Base-by-base conservation (phyloP, 2,888 invertebrate species). In the Arctia plantaginis region DNA sequence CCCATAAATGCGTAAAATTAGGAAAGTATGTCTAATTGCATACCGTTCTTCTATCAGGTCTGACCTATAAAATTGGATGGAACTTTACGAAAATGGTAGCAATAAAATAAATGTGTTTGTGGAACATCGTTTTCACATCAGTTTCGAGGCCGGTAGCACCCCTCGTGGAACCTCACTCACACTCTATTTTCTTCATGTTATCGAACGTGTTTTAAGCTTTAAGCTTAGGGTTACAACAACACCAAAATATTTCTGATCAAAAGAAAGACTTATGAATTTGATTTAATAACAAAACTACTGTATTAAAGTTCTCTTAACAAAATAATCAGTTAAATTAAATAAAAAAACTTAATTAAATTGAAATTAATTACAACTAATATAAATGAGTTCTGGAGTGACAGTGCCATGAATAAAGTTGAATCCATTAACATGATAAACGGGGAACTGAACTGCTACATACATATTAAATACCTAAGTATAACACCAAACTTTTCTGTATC, bases 61-160 rank as follows among this genome's bases (percentile, higher is more conserved):
- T 71, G 73, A 73, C 72, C 78, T 67, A 82, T 82, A 81, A 84
- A 87, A 85, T 77, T 82, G 73, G 73, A 76, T 74, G 78, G 78
- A 83, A 83, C 77, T 82, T 84, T 83, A 85, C 83, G 74, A 79
- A 87, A 84, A 87, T 85, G 79, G 83, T 79, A 70, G 87, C 85
- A 87, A 88, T 90, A 89, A 89, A 90, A 89, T 87, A 85, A 88
- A 90, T 87, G 87, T 88, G 85, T 87, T 85, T 86, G 78, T 81
- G 82, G 85, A 89, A 90, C 89, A 90, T 89, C 87, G 90, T 90
- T 90, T 89, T 89, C 89, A 87, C 88, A 89, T 90, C 87, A 87
- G 86, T 83, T 82, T n/a, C 69, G 62, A 72, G 69, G 70, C 76
- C 59, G 66, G 71, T 66, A 73, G 51, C 73, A 66, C 77, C 74